These are phyloP conservation scores for Eupsittula cactorum DNA, from an alignment of 2,113 vertebrate species.

Conservation along the genomic window DNA sequence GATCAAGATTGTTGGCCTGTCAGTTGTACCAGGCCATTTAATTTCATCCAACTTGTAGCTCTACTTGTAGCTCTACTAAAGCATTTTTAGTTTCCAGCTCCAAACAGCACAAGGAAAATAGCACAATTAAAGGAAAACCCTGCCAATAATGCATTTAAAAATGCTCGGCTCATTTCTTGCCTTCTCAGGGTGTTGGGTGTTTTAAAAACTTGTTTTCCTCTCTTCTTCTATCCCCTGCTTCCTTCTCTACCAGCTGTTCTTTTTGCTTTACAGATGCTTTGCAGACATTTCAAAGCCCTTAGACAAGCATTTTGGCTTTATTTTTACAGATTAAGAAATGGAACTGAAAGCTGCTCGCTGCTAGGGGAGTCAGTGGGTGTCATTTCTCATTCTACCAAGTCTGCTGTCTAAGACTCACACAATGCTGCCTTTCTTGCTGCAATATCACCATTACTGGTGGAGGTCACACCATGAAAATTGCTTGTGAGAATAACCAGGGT, in stretches of 20 bases:
- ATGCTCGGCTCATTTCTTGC: background rate
- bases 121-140: background rate
- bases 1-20: background rate
- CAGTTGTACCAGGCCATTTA: background rate
- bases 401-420: background rate
- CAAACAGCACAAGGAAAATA: background rate
- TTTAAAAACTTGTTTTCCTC: background rate
- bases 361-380: background rate
- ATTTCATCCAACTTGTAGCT: background rate
- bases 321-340: constrained; percentile 18
- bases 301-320: background rate
- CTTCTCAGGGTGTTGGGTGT: background rate
- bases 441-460: background rate
- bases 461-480: constrained; percentile 5
- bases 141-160: background rate
- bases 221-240: background rate
- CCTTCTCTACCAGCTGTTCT: background rate
- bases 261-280: constrained; percentile 4
- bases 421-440: constrained; percentile 26
- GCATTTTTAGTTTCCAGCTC: background rate
- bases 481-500: background rate
- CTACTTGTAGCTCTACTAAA: background rate
- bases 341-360: background rate
- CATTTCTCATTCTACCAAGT: constrained; percentile 7
- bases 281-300: background rate